Evolutionary conservation across 2,797 vertebrate species (phyloP).

Genomic region (Melanotaenia boesemani): DNA sequence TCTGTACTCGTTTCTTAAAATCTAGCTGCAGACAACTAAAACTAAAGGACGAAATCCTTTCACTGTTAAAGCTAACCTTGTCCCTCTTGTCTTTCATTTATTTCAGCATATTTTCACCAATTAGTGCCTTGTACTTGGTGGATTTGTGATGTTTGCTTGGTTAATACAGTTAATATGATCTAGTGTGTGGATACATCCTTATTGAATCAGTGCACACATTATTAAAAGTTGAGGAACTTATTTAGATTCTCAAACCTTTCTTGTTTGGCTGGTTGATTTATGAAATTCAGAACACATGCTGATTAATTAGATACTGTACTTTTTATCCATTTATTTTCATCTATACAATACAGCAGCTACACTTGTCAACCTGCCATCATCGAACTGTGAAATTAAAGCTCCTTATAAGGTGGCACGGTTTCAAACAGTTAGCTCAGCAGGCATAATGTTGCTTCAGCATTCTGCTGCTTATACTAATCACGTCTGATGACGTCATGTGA

Average conservation of each 20-base stretch:
- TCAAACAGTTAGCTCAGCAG: slow-evolving; percentile 12
- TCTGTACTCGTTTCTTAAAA: too few relatives aligned
- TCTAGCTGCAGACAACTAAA: too few relatives aligned
- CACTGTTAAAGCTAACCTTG: too few relatives aligned
- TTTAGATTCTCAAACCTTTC: background rate
- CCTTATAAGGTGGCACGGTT: slow-evolving; percentile 19
- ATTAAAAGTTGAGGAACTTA: background rate
- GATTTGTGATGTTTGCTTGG: background rate
- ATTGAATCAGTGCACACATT: too few relatives aligned
- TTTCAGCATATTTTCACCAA: too few relatives aligned
- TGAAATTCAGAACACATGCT: background rate
- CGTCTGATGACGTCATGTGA: slow-evolving; percentile 13
- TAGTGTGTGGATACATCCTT: too few relatives aligned
- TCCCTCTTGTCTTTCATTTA: too few relatives aligned
- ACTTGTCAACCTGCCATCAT: slow-evolving; percentile 8
- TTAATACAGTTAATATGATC: background rate
- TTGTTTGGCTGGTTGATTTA: background rate
- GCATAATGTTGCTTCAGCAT: slow-evolving; percentile 13
- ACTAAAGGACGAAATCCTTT: too few relatives aligned
- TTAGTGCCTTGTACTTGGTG: too few relatives aligned
- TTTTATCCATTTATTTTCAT: background rate
- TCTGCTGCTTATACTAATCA: slow-evolving; percentile 31
- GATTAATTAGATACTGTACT: too few relatives aligned
- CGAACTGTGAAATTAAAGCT: slow-evolving; percentile 38
- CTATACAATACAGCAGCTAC: slow-evolving; percentile 12